Conservation (phyloP, 2,797 vertebrate species). For the Allenopithecus nigroviridis region DNA sequence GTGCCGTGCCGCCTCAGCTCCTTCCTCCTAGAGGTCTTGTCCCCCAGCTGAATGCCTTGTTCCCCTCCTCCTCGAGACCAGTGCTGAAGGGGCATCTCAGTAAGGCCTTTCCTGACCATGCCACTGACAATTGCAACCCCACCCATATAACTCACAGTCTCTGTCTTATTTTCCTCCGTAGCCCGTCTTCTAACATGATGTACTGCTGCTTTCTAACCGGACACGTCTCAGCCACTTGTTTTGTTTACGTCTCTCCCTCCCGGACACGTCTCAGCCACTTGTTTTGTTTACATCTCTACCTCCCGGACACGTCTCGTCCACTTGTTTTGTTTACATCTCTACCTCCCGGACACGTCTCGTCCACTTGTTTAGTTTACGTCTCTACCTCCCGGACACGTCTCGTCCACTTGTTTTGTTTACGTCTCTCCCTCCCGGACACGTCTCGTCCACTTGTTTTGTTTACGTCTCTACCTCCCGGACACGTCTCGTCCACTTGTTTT, state of each 20-base stretch:
- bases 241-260: not conserved
- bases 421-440: not conserved
- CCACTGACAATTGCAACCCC: not conserved
- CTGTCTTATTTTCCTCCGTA: not conserved
- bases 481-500: not conserved
- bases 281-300: not conserved
- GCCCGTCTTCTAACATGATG: not conserved
- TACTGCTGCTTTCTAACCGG: not conserved
- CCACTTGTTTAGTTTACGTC: not conserved
- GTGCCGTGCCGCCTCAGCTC: not conserved
- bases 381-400: not conserved
- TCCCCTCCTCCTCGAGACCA: not conserved
- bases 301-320: not conserved
- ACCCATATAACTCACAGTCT: not conserved
- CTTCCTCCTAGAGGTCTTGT: not conserved
- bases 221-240: not conserved
- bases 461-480: not conserved
- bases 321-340: not conserved
- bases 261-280: not conserved
- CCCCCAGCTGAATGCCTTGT: not conserved
- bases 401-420: not conserved
- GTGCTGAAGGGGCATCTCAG: not conserved
- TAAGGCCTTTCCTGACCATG: not conserved
- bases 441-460: not conserved
- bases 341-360: not conserved